Evolutionary conservation across 2,888 invertebrate species (phyloP), one percentile per base, ranked within the genome.

Genomic region (Cephus nigrinus): DNA sequence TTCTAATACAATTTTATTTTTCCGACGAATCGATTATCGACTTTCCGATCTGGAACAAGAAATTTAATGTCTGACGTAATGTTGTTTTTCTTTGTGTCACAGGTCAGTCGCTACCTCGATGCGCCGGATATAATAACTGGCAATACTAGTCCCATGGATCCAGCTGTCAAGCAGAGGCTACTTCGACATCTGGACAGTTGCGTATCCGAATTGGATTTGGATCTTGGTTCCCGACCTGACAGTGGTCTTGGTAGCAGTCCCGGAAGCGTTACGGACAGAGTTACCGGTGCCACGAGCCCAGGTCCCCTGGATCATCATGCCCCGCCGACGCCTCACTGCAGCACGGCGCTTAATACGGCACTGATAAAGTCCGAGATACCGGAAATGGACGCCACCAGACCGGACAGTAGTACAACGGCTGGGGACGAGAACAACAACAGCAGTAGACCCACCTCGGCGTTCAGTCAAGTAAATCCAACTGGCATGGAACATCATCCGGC

Each of bases 131-230:
- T 94, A 77, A 93, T 94, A 86, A 93, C 93, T 33, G 92, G 92
- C 68, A 91, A 91, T 76, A 93, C 93, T 88, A 92, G 92, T 36
- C 92, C 93, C 69, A 91, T 94, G 82, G 94, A 94, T 79, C 92
- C 93, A 1, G 93, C 93, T 1, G 92, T 94, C 30, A 93, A 94
- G 79, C 94, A 94, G 85, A 91, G 94, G 76, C 90, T 94, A 36
- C 89, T 94, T 4, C 92, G 94, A 68, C 94, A 94, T 86, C 88
- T 94, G 84, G 94, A 94, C 84, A 93, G 93, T 84, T 94, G 94
- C 88, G 93, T 94, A n/a, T 92, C 93, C 0, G 94, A 94, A 86
- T 92, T 94, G 32, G 94, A 94, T 85, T 90, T 94, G 78, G 94
- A 94, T 86, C 92, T 94, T 75, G 93, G 93, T 73, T 91, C 91